phyloP scores from a whole-genome alignment of 2,797 vertebrate species.

The Spinus pinus region DNA sequence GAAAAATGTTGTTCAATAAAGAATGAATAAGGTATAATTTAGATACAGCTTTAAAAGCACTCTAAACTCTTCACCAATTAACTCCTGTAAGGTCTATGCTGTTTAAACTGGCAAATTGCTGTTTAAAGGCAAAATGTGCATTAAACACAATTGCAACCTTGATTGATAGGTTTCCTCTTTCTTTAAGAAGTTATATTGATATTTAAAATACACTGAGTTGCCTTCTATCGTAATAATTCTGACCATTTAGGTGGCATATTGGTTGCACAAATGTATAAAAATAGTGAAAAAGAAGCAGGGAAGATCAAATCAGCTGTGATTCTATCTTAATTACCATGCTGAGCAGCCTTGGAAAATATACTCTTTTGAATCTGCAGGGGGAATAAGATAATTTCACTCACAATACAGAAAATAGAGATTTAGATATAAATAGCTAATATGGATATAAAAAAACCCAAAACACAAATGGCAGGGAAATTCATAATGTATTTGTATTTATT shows the following conservation, averaged over 20 bases:
- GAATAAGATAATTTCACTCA: not conserved
- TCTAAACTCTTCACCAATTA: constrained; percentile 67
- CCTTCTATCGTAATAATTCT: not conserved
- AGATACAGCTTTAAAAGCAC: constrained; percentile 72
- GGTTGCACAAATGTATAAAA: not conserved
- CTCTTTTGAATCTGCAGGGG: not conserved
- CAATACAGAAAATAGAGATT: not conserved
- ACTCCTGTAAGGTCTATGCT: constrained; percentile 67
- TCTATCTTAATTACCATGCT: not conserved
- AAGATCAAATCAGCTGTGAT: not conserved
- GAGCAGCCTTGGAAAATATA: not conserved
- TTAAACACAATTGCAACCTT: constrained; percentile 71
- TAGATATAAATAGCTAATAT: not conserved
- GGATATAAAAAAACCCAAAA: not conserved
- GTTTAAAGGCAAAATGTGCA: constrained; percentile 74
- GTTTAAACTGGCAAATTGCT: constrained; percentile 73
- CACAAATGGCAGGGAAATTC: not conserved
- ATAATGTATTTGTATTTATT: constrained; percentile 7
- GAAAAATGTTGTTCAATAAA: constrained; percentile 64
- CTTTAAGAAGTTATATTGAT: not conserved
- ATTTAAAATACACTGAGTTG: not conserved
- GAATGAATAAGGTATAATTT: constrained; percentile 75
- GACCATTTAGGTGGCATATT: not conserved
- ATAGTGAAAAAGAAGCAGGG: not conserved
- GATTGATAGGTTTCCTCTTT: constrained; percentile 56